A percentile compares a stretch with the other conserved stretches of the same genome.
These are phyloP conservation scores for Hartigia nigra DNA, from an alignment of 2,888 invertebrate genomes.

Conservation along the genomic window DNA sequence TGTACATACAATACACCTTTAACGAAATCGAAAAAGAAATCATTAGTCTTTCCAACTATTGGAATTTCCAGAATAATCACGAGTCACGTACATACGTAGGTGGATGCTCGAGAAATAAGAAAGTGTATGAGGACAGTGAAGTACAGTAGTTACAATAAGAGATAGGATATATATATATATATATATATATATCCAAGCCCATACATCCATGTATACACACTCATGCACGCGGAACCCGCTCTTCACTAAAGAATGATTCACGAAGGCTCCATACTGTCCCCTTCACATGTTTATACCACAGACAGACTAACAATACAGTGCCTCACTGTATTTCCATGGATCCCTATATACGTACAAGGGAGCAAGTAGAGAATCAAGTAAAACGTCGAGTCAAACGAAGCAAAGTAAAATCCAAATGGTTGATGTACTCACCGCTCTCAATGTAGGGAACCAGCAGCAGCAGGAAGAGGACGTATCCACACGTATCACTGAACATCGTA, in stretches of 20 bases:
- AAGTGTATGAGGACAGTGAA: not conserved
- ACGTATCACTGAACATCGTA: conserved; percentile 64
- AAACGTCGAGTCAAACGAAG: not conserved
- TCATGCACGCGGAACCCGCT: conserved; percentile 15
- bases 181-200: not conserved
- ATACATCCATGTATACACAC: not conserved
- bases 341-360: not conserved
- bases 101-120: not conserved
- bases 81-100: not conserved
- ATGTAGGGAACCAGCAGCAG: conserved; percentile 77
- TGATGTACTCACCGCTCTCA: conserved; percentile 75
- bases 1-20: not conserved
- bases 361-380: not conserved
- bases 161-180: too few species aligned
- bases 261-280: conserved; percentile 7
- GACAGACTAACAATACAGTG: not conserved
- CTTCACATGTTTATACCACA: not conserved
- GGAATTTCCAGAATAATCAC: not conserved
- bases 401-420: conserved; percentile 3
- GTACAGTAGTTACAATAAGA: not conserved
- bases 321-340: not conserved
- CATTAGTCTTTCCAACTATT: not conserved
- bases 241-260: conserved; percentile 40
- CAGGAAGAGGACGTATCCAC: conserved; percentile 74
- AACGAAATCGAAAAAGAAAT: not conserved